A percentile compares a stretch with the other conserved stretches of the same genome.
Conservation (phyloP, 2,113 vertebrate species). For the Carlito syrichta region DNA sequence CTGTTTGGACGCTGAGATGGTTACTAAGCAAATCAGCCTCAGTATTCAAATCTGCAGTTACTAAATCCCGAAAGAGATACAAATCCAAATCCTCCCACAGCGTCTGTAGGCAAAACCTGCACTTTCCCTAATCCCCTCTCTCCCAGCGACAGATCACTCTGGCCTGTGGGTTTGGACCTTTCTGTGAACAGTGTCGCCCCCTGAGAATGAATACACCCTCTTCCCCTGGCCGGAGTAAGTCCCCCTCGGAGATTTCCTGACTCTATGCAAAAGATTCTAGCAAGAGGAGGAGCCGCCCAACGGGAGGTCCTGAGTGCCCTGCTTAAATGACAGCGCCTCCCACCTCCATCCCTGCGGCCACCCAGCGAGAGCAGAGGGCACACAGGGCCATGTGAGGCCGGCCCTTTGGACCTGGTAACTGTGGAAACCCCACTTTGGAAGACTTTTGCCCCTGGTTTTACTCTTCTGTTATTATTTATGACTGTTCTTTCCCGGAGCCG, state of each 20-base stretch:
- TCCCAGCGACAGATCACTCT: not conserved
- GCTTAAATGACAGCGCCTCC: not conserved
- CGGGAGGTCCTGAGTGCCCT: not conserved
- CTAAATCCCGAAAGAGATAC: slow-evolving; percentile 38
- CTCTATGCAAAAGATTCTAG: slow-evolving; percentile 29
- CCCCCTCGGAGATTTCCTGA: not conserved
- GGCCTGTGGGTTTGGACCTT: not conserved
- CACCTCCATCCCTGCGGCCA: not conserved
- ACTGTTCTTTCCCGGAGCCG: not conserved
- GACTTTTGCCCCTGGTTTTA: not conserved
- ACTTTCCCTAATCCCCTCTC: not conserved
- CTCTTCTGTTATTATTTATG: too few species aligned
- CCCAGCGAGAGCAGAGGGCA: not conserved
- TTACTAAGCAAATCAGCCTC: slow-evolving; percentile 28
- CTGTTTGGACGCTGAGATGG: not conserved
- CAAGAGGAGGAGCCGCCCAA: not conserved
- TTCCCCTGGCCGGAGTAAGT: not conserved
- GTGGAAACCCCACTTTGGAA: not conserved
- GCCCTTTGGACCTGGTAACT: not conserved
- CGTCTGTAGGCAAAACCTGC: slow-evolving; percentile 33
- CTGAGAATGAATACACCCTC: not conserved
- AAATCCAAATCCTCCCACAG: slow-evolving; percentile 21
- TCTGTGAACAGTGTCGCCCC: accelerated
- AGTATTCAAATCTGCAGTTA: slow-evolving; percentile 41
- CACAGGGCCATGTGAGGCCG: not conserved